Evolutionary conservation across 30 jellyfish, hydroid and myxozoan species (phyloP).

Genomic region (Aurelia aurita): DNA sequence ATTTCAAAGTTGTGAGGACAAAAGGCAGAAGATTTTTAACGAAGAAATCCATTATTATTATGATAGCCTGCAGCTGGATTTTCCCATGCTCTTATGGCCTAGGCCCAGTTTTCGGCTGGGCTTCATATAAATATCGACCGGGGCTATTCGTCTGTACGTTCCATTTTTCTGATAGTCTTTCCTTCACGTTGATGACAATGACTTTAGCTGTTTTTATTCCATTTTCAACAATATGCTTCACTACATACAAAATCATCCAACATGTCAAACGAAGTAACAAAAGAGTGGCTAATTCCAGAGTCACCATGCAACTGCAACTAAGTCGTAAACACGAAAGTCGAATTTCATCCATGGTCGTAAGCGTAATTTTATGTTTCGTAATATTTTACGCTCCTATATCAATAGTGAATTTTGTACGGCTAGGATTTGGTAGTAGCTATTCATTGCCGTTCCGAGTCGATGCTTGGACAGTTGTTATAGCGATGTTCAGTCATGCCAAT

Average conservation of each 20-base stretch:
- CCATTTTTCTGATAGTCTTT: slow-evolving; percentile 38
- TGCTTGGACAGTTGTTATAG: slow-evolving; percentile 55
- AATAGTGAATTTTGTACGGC: slow-evolving; percentile 31
- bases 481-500: slow-evolving; percentile 75
- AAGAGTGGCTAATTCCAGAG: slow-evolving; percentile 38
- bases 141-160: slow-evolving; percentile 77
- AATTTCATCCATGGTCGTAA: slow-evolving; percentile 52
- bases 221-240: slow-evolving; percentile 45
- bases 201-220: slow-evolving; percentile 24
- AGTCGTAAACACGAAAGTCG: slow-evolving; percentile 42
- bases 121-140: slow-evolving; percentile 57
- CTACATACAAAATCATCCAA: slow-evolving; percentile 27
- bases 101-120: slow-evolving; percentile 79
- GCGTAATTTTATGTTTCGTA: slow-evolving; percentile 45
- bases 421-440: slow-evolving; percentile 46
- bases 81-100: slow-evolving; percentile 24
- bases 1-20: slow-evolving; percentile 41
- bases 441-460: slow-evolving; percentile 50
- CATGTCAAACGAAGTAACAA: slow-evolving; percentile 35
- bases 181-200: slow-evolving; percentile 35
- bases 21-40: not conserved
- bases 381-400: slow-evolving; percentile 59
- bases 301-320: not conserved
- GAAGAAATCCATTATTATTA: not conserved
- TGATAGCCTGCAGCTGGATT: slow-evolving; percentile 34